Base-by-base conservation (phyloP, 2,113 vertebrate species). In the Notiomystis cincta region DNA sequence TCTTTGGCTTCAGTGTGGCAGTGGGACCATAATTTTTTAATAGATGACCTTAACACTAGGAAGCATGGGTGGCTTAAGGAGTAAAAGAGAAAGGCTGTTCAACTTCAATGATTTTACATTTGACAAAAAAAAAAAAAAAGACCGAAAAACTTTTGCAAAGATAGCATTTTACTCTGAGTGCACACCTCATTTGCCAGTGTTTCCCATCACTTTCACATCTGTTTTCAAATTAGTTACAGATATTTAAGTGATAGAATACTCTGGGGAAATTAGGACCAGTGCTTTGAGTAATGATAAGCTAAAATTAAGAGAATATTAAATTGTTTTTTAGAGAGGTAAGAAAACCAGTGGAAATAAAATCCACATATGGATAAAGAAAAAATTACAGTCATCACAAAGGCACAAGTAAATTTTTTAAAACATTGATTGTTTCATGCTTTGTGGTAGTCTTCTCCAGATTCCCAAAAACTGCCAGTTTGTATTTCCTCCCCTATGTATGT, bases 141-240 rank as follows among this genome's bases (percentile, higher is more conserved):
- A 77, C 17, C 16, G 76, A 51, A 80, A 78, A 83, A 45, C 27
- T 73, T 82, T 4, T 62, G n/a, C 11, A 82, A 86, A 81, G 9
- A 33, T 51, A 79, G 9, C 18, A 21, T 90, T 88, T 88, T 76
- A 66, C 16, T 88, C 50, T n/a, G 19, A 51, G 56, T 64, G 15
- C 56, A 78, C 47, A 75, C 21, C 30, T 67, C 22, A 75, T 91
- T 76, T 87, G 56, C 35, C 37, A 71, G 48, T 25, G 31, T 30
- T 65, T 90, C 35, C 30, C 76, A 78, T 56, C 79, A 66, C 60
- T 62, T 90, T 66, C 31, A 69, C 7, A 9, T 70, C 33, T 51
- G 54, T 78, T 93, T 95, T 95, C 30, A 44, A 86, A 57, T 80
- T 24, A 78, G 40, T 71, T 83, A 77, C 45, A 75, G 82, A 51